Evolutionary conservation across 2,888 invertebrate species (phyloP).

Genomic region (Baronia brevicornis): DNA sequence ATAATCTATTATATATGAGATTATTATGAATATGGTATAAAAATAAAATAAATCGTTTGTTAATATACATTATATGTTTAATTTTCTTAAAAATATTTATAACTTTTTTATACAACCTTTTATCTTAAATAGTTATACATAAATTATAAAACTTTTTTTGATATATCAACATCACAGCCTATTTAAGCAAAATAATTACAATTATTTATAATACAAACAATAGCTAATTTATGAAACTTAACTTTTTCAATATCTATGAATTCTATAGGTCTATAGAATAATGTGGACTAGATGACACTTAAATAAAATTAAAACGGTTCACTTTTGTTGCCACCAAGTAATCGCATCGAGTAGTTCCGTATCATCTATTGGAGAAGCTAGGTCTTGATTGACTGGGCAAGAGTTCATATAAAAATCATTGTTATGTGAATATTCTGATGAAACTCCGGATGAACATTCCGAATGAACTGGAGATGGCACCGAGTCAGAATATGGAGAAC

Average conservation of each 20-base stretch:
- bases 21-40: too few relatives aligned
- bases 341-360: conserved; percentile 89
- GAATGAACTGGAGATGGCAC: conserved; percentile 83
- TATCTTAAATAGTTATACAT: too few relatives aligned
- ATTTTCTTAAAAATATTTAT: too few relatives aligned
- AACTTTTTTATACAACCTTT: too few relatives aligned
- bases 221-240: too few relatives aligned
- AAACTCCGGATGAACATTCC: conserved; percentile 76
- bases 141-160: too few relatives aligned
- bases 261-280: too few relatives aligned
- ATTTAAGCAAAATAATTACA: too few relatives aligned
- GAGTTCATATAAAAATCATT: conserved; percentile 28
- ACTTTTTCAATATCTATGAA: too few relatives aligned
- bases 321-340: conserved; percentile 85
- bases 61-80: too few relatives aligned
- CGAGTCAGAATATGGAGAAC: conserved; percentile 62
- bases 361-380: conserved; percentile 83
- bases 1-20: too few relatives aligned
- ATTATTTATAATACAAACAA: conserved; percentile 11
- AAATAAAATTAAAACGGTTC: conserved; percentile 13
- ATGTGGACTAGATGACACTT: conserved; percentile 21
- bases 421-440: conserved; percentile 48
- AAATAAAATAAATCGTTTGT: too few relatives aligned
- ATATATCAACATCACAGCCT: conserved; percentile 26
- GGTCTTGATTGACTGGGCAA: conserved; percentile 45